Base-by-base conservation (phyloP, 2,888 invertebrate species). In the Anthoptus insignis region DNA sequence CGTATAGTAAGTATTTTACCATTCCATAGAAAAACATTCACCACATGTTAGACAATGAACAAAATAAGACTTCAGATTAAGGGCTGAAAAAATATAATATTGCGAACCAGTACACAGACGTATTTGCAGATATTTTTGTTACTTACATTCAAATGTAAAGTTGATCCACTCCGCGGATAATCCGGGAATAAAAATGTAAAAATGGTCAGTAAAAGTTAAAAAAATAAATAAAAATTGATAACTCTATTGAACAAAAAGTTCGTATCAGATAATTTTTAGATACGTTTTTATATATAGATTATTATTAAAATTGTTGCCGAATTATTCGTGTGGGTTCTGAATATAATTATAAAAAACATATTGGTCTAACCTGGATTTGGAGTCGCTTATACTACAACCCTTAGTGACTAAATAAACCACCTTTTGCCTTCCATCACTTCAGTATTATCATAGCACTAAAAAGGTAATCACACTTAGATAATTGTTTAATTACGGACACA, bases 361-460 rank as follows among this genome's bases (percentile, higher is more conserved):
- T 14, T 14, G 5, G 14, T 37, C n/a, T 37, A 14, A 14, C 14
- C 37, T 37, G 37, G 37, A 7, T 14, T 37, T 37, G 37, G 14
- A 37, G 37, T 37, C 37, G 37, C 11, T 4, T 14, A 37, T 37
- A 39, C 4, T 39, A 39, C 39, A 39, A 39, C 9, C 9, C 16
- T 11, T 39, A 39, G n/a, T 19, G 42, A 19, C 11, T 11, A 16
- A n/a, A 19, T 42, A 11, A 19, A 42, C 42, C 42, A 42, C 42
- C 42, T 42, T 42, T 19, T 42, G 42, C 42, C 42, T 42, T 42
- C 39, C 42, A 42, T 42, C 42, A 19, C 42, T 39, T 16, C 19
- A 42, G 19, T 19, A 19, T 6, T 1, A 11, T 42, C 42, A 42
- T 42, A 19, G 11, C 16, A 19, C 19, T 39, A n/a, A 4, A 3